Percentiles rank a stretch among this genome's conserved stretches.
These are phyloP conservation scores for Holacanthella duospinosa DNA, from an alignment of 2,888 invertebrate species.

Conservation along the genomic window DNA sequence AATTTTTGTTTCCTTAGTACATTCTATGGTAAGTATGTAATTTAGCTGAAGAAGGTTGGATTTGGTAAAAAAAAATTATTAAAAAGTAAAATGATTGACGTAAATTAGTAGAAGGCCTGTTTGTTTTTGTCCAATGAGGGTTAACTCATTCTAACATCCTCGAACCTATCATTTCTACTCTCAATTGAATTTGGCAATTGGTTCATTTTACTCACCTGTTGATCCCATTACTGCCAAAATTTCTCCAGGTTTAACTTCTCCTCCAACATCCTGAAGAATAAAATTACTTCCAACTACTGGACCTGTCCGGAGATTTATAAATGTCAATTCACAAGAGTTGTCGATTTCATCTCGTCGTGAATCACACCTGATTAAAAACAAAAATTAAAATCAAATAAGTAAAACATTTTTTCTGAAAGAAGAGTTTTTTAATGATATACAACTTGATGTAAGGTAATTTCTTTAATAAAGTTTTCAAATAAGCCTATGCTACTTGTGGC, in stretches of 20 bases:
- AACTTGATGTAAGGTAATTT: too few species aligned
- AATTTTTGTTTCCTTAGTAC: too few species aligned
- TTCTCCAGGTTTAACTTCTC: slow-evolving; percentile 63
- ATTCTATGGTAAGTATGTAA: too few species aligned
- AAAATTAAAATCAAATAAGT: not conserved
- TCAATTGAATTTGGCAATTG: too few species aligned
- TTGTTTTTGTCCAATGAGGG: too few species aligned
- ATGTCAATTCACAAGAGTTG: slow-evolving; percentile 34
- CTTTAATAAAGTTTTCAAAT: not conserved
- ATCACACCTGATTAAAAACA: not conserved
- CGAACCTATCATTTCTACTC: too few species aligned
- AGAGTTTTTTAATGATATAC: not conserved
- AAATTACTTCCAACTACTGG: slow-evolving; percentile 32
- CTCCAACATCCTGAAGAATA: slow-evolving; percentile 59
- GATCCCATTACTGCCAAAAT: slow-evolving; percentile 73
- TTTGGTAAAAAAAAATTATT: too few species aligned
- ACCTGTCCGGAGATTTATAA: slow-evolving; percentile 30
- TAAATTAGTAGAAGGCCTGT: too few species aligned
- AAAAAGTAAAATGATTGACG: too few species aligned
- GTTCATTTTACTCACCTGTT: slow-evolving; percentile 55
- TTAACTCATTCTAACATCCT: too few species aligned
- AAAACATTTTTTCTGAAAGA: not conserved
- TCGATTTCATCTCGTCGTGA: slow-evolving; percentile 11
- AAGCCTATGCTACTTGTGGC: not conserved
- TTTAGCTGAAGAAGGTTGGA: too few species aligned